These are phyloP conservation scores for Stylophora pistillata DNA, from an alignment of 64 coral and sea anemone species.

Conservation along the genomic window DNA sequence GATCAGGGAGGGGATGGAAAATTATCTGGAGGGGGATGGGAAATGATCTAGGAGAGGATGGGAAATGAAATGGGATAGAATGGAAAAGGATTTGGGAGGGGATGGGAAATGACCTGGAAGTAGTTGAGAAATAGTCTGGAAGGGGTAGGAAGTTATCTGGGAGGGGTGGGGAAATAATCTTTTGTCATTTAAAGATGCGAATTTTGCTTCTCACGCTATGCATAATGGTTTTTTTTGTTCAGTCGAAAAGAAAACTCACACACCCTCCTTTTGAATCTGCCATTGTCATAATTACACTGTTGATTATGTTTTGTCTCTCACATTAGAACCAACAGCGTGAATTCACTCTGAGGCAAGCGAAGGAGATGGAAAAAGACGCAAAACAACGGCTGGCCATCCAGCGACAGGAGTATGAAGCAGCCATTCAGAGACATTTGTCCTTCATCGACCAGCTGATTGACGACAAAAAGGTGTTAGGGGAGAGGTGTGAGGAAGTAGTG, in stretches of 20 bases:
- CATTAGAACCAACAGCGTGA: constrained; percentile 95
- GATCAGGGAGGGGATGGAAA: too few species aligned
- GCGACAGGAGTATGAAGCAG: constrained; percentile 90
- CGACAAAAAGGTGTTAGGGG: constrained; percentile 93
- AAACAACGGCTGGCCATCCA: constrained; percentile 89
- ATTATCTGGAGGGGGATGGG: too few species aligned
- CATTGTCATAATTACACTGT: background rate
- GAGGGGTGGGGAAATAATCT: too few species aligned
- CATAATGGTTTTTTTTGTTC: background rate
- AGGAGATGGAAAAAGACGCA: constrained; percentile 95
- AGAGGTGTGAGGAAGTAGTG: constrained; percentile 93
- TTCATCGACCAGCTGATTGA: constrained; percentile 99
- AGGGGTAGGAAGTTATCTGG: too few species aligned
- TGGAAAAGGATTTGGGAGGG: too few species aligned
- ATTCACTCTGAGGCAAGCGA: constrained; percentile 91
- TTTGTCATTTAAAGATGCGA: too few species aligned
- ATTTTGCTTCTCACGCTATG: background rate
- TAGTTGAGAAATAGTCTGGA: too few species aligned
- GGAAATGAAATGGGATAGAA: too few species aligned
- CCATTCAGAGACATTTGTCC: constrained; percentile 90
- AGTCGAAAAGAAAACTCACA: too few species aligned
- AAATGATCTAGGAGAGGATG: too few species aligned
- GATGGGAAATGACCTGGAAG: too few species aligned
- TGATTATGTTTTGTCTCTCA: background rate
- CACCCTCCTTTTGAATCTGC: too few species aligned